Evolutionary conservation across 2,113 vertebrate species (phyloP), one percentile per base, ranked within the genome.

Genomic region (Ceyx margarethae): DNA sequence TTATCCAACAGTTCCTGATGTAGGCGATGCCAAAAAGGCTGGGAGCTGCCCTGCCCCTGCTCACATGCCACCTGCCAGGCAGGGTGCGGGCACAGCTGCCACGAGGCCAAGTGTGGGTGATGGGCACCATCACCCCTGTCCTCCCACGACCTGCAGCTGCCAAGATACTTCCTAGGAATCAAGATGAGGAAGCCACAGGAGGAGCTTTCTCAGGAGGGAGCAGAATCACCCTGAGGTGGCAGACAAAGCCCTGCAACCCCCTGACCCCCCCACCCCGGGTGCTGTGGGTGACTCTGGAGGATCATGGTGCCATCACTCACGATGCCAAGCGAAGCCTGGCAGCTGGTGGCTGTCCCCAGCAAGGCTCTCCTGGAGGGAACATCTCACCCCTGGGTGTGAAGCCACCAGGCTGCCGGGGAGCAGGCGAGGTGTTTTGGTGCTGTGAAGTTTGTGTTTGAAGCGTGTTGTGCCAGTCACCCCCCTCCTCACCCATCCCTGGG

Each of bases 81-180:
- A 23, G 69, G 50, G 33, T 3, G 13, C 16, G 4, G 28, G 60
- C 28, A 46, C 74, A n/a, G 43, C 5, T 0, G 22, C 5, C 3
- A 11, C 1, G 10, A 61, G 58, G 48, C n/a, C 62, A 12, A 12
- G 18, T 3, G 6, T 0, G 5, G 67, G 3, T 0, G 54, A 48
- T 0, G 12, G 65, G 40, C 73, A 17, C 71, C 31, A 58, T 48
- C 26, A 19, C 10, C 29, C 11, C 54, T 3, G 9, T 1, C 64
- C 28, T 62, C 45, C 54, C 35, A 1, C 1, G 5, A 83, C 60
- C 81, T 77, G 0, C 8, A 66, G 31, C 17, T 1, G 4, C 0
- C 18, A 31, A 56, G 43, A 79, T 77, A 83, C 86, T 74, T 94
- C 31, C 53, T 16, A 2, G 15, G 78, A 68, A 43, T 10, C 33